Percentiles rank a stretch among this genome's conserved stretches.
Conservation (phyloP, 2,113 vertebrate genomes). For the Suricata suricatta region DNA sequence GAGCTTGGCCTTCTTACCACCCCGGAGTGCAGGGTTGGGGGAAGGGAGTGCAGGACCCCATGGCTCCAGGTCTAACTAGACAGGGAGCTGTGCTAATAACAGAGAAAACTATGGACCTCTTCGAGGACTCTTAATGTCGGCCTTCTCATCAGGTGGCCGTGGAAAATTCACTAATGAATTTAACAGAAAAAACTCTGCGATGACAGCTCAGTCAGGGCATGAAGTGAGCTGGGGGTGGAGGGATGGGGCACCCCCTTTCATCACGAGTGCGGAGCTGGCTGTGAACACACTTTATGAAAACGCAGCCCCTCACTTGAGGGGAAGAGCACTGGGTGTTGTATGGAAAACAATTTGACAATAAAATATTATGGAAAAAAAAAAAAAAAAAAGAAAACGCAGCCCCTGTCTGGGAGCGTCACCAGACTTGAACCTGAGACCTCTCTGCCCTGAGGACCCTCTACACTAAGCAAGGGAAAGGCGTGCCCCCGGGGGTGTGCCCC, state of each 20-base stretch:
- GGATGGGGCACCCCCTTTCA: neutral
- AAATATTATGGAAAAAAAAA: too few relatives aligned
- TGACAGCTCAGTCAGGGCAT: too few relatives aligned
- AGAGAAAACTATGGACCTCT: neutral
- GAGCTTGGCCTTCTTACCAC: neutral
- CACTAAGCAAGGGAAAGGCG: too few relatives aligned
- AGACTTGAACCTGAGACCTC: neutral
- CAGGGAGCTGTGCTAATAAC: neutral
- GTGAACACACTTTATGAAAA: neutral
- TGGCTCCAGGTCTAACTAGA: too few relatives aligned
- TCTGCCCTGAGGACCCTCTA: neutral
- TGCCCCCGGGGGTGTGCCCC: neutral
- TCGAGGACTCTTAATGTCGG: neutral
- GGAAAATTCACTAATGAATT: neutral
- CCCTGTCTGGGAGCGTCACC: neutral
- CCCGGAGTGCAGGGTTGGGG: accelerated
- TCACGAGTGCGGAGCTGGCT: neutral
- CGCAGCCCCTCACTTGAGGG: neutral
- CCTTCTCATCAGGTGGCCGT: neutral
- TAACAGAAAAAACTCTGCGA: neutral
- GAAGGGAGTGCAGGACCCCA: accelerated
- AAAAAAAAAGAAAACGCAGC: neutral
- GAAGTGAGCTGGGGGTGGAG: neutral
- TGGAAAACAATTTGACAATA: too few relatives aligned
- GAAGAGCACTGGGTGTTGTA: too few relatives aligned